Conservation (phyloP, 2,797 vertebrate genomes). For the Gorsachius magnificus region DNA sequence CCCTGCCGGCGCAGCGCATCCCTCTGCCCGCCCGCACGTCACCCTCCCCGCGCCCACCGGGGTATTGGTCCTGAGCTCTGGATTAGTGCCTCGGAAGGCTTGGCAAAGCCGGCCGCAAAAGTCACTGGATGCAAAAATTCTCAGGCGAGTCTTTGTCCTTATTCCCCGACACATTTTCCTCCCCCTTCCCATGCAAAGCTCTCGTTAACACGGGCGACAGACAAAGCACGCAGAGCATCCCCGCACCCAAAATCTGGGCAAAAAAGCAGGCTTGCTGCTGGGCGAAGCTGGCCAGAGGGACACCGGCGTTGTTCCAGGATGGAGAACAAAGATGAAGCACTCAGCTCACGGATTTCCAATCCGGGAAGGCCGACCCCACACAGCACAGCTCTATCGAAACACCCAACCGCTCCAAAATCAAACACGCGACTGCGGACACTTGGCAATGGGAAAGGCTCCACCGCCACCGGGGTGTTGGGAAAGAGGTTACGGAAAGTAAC, state of each 20-base stretch:
- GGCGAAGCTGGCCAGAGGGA: not conserved
- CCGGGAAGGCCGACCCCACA: slow-evolving; percentile 19
- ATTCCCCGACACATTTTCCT: not conserved
- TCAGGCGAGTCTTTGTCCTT: not conserved
- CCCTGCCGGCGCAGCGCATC: not conserved
- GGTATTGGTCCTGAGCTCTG: accelerated
- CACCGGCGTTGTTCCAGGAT: not conserved
- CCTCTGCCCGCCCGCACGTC: accelerated
- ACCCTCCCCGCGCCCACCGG: not conserved
- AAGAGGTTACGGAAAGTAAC: not conserved
- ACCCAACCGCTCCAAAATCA: not conserved
- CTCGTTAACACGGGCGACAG: accelerated
- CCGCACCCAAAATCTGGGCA: not conserved
- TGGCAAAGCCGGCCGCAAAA: not conserved
- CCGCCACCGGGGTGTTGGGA: not conserved
- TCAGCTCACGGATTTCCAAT: not conserved
- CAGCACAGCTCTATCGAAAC: not conserved
- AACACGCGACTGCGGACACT: slow-evolving; percentile 31
- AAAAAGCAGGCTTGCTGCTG: not conserved
- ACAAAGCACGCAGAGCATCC: not conserved
- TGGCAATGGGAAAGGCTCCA: not conserved
- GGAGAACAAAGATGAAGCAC: slow-evolving; percentile 18
- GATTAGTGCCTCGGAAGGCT: accelerated
- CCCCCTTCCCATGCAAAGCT: not conserved
- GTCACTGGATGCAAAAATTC: not conserved